These are phyloP conservation scores for Drosophila miranda DNA, from an alignment of 1,140 invertebrate species.

Conservation along the genomic window DNA sequence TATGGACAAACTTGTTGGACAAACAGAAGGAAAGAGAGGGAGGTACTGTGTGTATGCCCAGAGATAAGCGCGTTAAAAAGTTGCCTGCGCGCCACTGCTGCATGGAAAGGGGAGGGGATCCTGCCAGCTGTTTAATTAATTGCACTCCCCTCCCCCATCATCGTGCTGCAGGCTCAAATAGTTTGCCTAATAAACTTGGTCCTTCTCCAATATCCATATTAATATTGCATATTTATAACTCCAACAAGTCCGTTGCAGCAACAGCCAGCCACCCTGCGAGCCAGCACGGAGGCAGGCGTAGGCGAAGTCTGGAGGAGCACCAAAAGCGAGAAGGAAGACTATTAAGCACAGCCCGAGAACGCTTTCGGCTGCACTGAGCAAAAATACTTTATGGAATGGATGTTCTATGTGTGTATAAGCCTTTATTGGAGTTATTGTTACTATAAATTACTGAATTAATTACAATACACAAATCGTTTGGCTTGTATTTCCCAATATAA, in stretches of 20 bases:
- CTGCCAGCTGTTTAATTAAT: constrained; percentile 67
- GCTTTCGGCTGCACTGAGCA: no score
- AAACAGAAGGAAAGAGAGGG: constrained; percentile 51
- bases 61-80: constrained; percentile 69
- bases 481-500: no score
- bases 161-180: constrained; percentile 32
- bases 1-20: constrained; percentile 72
- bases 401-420: no score
- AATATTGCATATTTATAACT: constrained; percentile 79
- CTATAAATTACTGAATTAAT: no score
- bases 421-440: no score
- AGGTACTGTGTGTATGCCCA: background rate
- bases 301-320: no score
- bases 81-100: constrained; percentile 22
- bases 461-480: no score
- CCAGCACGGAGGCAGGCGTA: no score
- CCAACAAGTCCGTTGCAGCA: constrained; percentile 31
- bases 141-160: constrained; percentile 40
- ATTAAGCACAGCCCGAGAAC: constrained; percentile 12
- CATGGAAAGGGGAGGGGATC: background rate
- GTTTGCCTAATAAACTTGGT: constrained; percentile 64
- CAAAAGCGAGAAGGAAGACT: constrained; percentile 29
- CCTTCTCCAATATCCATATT: constrained; percentile 29
- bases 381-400: no score
- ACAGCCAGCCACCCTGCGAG: background rate